These are phyloP conservation scores for Columba janthina DNA, from an alignment of 2,113 vertebrate species.

Conservation along the genomic window DNA sequence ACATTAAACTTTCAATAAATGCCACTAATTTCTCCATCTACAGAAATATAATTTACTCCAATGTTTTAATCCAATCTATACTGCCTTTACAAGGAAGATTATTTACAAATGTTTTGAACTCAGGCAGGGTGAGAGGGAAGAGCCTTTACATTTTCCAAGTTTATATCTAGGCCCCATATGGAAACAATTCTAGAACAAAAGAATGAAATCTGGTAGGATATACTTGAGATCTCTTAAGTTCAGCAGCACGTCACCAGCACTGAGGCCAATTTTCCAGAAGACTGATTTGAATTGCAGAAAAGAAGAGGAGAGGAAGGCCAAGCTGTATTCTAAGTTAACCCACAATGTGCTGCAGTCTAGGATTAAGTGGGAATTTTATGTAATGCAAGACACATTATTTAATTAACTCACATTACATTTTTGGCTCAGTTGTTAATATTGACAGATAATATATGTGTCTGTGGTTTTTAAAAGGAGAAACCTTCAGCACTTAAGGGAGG, in stretches of 20 bases:
- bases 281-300: slow-evolving; percentile 79
- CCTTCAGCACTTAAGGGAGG: slow-evolving; percentile 12
- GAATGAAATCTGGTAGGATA: slow-evolving; percentile 76
- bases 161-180: slow-evolving; percentile 69
- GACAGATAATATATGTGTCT: background rate
- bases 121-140: slow-evolving; percentile 58
- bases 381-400: background rate
- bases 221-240: slow-evolving; percentile 75
- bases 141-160: slow-evolving; percentile 58
- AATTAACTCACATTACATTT: background rate
- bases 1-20: background rate
- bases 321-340: slow-evolving; percentile 65
- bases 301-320: slow-evolving; percentile 16
- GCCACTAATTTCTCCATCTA: background rate
- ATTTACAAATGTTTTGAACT: slow-evolving; percentile 69
- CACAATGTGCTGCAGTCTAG: slow-evolving; percentile 23
- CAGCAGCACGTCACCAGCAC: slow-evolving; percentile 66
- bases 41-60: slow-evolving; percentile 27
- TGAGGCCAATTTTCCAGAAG: slow-evolving; percentile 74
- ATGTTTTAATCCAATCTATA: slow-evolving; percentile 54
- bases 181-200: slow-evolving; percentile 77
- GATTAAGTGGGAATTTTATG: background rate
- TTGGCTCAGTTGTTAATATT: slow-evolving; percentile 4
- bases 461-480: slow-evolving; percentile 34
- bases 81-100: slow-evolving; percentile 45